A percentile compares a stretch with the other conserved stretches of the same genome.
Evolutionary conservation across 2,113 vertebrate genomes (phyloP).

Genomic region (Corvus cornix): DNA sequence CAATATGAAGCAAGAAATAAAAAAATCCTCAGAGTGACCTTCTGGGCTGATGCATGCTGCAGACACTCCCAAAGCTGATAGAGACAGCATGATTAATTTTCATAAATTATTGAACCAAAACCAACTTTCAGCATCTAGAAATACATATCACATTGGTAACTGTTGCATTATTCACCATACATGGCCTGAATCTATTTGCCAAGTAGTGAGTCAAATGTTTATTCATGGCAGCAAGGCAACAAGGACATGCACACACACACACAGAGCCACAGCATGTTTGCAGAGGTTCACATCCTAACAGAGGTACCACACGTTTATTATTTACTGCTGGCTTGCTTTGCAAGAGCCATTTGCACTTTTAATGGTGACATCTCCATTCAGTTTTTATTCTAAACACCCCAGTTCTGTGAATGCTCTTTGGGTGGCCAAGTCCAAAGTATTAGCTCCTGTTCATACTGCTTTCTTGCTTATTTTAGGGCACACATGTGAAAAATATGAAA

Average conservation of each 20-base stretch:
- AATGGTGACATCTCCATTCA: neutral
- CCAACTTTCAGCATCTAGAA: neutral
- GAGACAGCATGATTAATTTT: conserved; percentile 43
- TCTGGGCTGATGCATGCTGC: neutral
- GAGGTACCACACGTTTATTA: neutral
- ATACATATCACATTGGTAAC: neutral
- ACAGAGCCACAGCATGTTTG: neutral
- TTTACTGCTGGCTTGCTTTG: neutral
- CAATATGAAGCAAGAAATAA: neutral
- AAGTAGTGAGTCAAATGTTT: neutral
- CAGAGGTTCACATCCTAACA: neutral
- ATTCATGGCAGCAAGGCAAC: neutral
- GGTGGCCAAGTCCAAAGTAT: neutral
- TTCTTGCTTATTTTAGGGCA: neutral
- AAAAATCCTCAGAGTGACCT: neutral
- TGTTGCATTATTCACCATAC: conserved; percentile 34
- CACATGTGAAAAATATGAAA: neutral
- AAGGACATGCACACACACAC: neutral
- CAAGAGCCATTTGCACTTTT: neutral
- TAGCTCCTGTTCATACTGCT: neutral
- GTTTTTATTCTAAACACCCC: accelerated
- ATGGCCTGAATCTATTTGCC: neutral
- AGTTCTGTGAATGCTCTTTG: neutral
- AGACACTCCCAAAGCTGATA: conserved; percentile 7
- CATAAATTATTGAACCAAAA: conserved; percentile 60